Evolutionary conservation across 2,797 vertebrate genomes (phyloP).

Genomic region (Merluccius polli): DNA sequence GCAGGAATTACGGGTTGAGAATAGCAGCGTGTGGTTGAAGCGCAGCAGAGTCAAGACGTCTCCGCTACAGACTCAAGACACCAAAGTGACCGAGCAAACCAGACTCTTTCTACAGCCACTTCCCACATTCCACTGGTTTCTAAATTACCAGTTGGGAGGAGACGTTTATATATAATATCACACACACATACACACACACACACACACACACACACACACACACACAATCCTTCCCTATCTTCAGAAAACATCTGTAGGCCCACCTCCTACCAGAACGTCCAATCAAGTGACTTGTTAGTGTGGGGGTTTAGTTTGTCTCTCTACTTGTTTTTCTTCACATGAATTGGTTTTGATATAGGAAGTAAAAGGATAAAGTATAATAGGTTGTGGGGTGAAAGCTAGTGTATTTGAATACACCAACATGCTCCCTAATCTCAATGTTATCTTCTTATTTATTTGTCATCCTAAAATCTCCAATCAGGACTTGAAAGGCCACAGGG

Average conservation of each 20-base stretch:
- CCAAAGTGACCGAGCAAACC: constrained; percentile 66
- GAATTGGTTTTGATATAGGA: neutral
- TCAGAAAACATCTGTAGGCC: neutral
- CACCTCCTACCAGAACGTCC: neutral
- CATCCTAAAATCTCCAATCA: constrained; percentile 21
- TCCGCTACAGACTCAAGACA: constrained; percentile 62
- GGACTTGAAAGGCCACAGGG: constrained; percentile 69
- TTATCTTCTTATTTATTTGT: constrained; percentile 8
- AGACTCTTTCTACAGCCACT: constrained; percentile 77
- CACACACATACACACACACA: too few species aligned
- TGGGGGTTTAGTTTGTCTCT: neutral
- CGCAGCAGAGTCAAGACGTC: constrained; percentile 70
- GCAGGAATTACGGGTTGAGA: constrained; percentile 67
- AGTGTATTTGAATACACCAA: neutral
- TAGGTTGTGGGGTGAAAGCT: neutral
- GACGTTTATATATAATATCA: constrained; percentile 70
- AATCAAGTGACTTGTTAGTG: neutral
- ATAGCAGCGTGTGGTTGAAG: constrained; percentile 68
- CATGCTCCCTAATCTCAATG: neutral
- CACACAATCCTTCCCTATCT: constrained; percentile 2
- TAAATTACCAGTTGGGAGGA: constrained; percentile 76
- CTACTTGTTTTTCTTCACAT: neutral
- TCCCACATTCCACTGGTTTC: constrained; percentile 77
- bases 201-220: neutral
- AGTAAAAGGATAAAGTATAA: neutral